Evolutionary conservation across 2,888 invertebrate species (phyloP), one percentile per base, ranked within the genome.

Genomic region (Callinectes sapidus): DNA sequence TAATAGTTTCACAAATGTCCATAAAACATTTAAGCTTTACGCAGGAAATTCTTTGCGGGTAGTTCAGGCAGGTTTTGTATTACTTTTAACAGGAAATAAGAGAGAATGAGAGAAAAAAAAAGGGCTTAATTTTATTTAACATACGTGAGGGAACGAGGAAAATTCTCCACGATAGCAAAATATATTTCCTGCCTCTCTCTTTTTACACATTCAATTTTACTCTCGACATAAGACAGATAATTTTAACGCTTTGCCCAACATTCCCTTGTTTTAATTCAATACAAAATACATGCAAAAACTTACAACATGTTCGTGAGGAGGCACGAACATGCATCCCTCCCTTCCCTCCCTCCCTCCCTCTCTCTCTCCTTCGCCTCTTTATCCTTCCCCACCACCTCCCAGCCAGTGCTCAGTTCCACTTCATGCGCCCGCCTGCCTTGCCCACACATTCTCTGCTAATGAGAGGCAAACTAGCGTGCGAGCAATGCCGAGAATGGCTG

Each of bases 391-490:
- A 3, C 81, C 81, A 35, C 77, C 71, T 28, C 71, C 71, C n/a
- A n/a, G 3, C 81, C 35, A 35, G 16, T 35, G 10, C 32, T 35
- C 71, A 71, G 28, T 71, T 71, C 35, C 81, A 81, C 81, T 35
- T 28, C 81, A 32, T 81, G 81, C 81, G 32, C 81, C 35, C 35
- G 16, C 81, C 28, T 35, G 35, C 81, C 81, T 32, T 35, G 35
- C 8, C 81, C 35, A 16, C 35, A 35, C 81, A 81, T 81, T 81
- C 81, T 10, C 32, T 35, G 81, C 35, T 81, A 81, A 81, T 81
- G 81, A 81, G 71, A 71, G 28, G 71, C 71, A 71, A 71, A 71
- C 71, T 71, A 28, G 81, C 81, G 81, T 81, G 81, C 81, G 81
- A 81, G 81, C 35, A 32, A 81, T 81, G 81, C 35, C 32, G 81